Evolutionary conservation across 2,113 vertebrate genomes (phyloP).

Genomic region (Sus scrofa): DNA sequence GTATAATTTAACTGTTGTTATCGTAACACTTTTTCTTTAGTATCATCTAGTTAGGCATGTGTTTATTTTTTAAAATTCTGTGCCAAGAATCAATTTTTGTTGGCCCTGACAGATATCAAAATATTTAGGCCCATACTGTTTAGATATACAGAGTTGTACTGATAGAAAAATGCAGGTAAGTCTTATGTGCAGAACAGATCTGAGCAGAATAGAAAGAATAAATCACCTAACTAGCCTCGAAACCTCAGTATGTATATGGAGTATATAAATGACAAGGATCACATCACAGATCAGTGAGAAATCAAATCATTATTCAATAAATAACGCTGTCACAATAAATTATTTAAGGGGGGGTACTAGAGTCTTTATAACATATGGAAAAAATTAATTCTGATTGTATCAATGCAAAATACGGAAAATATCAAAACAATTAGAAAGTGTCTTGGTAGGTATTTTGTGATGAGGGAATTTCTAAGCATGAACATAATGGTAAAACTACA

Average conservation of each 20-base stretch:
- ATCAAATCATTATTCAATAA: not conserved
- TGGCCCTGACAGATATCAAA: not conserved
- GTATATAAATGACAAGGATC: not conserved
- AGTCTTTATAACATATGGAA: not conserved
- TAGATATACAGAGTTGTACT: not conserved
- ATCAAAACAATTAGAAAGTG: not conserved
- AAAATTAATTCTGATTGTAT: not conserved
- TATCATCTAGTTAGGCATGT: not conserved
- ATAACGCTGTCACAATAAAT: not conserved
- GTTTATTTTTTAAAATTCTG: conserved; percentile 3
- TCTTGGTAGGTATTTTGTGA: not conserved
- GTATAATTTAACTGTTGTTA: not conserved
- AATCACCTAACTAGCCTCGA: not conserved
- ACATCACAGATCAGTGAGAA: not conserved
- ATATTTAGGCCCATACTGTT: not conserved
- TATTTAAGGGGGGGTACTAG: not conserved
- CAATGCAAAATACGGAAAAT: not conserved
- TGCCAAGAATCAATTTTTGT: not conserved
- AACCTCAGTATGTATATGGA: not conserved
- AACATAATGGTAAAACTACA: not conserved
- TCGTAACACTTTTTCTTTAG: not conserved
- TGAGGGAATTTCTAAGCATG: not conserved
- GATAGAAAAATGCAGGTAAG: not conserved
- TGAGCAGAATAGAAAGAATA: not conserved
- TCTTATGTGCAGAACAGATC: not conserved